Evolutionary conservation across 2,113 vertebrate genomes (phyloP).

Genomic region (Gymnarchus niloticus): DNA sequence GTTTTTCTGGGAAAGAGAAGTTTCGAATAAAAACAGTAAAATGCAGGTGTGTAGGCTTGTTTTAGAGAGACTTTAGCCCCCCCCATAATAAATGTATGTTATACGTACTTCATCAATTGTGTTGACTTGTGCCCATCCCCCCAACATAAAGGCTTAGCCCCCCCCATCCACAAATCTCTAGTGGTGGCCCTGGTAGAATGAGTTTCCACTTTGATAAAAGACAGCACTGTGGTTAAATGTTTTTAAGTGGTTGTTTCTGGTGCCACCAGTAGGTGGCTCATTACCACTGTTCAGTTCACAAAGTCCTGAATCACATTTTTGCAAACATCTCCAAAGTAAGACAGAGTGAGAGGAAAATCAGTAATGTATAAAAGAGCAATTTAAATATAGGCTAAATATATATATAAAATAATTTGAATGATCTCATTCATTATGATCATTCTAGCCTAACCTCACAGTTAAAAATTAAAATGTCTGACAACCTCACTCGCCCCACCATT

Average conservation of each 20-base stretch:
- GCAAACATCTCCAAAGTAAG: not conserved
- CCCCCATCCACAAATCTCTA: too few species aligned
- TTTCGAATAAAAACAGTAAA: not conserved
- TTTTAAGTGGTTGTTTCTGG: not conserved
- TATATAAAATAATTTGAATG: not conserved
- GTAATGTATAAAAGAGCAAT: not conserved
- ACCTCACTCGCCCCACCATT: too few species aligned
- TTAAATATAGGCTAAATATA: not conserved
- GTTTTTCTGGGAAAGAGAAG: not conserved
- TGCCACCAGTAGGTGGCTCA: not conserved
- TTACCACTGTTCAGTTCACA: not conserved
- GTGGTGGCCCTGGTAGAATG: too few species aligned
- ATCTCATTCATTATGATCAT: not conserved
- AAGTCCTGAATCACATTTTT: too few species aligned
- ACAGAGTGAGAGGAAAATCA: not conserved
- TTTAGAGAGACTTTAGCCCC: too few species aligned
- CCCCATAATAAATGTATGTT: too few species aligned
- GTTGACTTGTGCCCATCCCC: too few species aligned
- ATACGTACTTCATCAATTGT: too few species aligned
- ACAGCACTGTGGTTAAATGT: not conserved
- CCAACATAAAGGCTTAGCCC: too few species aligned
- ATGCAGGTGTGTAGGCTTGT: too few species aligned
- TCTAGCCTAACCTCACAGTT: not conserved
- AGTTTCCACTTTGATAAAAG: too few species aligned
- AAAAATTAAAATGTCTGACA: not conserved